Conservation (phyloP, 2,113 vertebrate genomes). For the Plectropomus leopardus region DNA sequence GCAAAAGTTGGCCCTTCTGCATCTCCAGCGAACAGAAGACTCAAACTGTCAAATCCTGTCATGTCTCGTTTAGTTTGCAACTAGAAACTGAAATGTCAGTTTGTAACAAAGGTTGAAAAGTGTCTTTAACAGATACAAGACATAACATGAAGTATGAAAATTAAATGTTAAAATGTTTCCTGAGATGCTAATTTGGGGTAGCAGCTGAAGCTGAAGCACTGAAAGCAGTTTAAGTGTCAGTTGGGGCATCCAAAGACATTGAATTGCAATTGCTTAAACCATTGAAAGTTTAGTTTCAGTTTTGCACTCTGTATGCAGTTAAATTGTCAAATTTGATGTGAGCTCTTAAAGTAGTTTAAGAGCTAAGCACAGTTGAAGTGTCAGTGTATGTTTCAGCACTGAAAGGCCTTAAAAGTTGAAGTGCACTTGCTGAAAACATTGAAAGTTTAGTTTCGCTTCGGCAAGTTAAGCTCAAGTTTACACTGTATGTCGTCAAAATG, state of each 20-base stretch:
- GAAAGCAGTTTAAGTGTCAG: background rate
- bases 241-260: too few species aligned
- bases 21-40: background rate
- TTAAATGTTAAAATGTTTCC: background rate
- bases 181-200: background rate
- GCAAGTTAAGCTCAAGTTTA: too few species aligned
- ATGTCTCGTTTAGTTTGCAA: background rate
- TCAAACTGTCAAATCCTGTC: background rate
- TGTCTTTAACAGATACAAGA: background rate
- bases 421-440: background rate
- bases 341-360: background rate
- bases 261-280: background rate
- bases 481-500: background rate
- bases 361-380: background rate
- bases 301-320: background rate
- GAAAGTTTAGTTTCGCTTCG: background rate
- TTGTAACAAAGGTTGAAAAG: background rate
- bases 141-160: constrained; percentile 3
- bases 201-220: background rate
- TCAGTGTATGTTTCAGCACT: constrained; percentile 8
- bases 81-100: background rate
- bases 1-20: too few species aligned
- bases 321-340: too few species aligned
- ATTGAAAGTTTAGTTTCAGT: background rate
- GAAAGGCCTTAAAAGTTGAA: too few species aligned